Base-by-base conservation (phyloP, 2,113 vertebrate genomes). In the Paramisgurnus dabryanus region DNA sequence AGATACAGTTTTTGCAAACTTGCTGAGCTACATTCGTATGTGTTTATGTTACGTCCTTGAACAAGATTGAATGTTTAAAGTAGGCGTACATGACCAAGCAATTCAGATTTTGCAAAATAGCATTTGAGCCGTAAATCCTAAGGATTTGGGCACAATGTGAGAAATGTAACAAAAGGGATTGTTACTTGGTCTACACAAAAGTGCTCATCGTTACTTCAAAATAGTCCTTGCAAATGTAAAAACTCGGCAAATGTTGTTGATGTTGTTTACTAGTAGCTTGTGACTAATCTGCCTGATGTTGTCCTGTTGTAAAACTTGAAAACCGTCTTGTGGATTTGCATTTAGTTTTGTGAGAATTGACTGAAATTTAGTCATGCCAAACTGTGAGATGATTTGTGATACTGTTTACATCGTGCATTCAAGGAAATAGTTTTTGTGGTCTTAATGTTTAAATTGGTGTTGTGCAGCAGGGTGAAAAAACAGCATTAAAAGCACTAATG, bases 171-270 rank as follows among this genome's bases (percentile, higher is more conserved):
- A 50, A 49, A 69, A 11, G 7, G 4, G 7, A 17, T 18, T 7
- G 22, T 61, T 9, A 58, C n/a, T 58, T 57, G 13, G 12, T 73
- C 53, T 9, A 43, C 3, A 39, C 10, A 13, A 17, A 27, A 61
- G 18, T 71, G 69, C 4, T 47, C 41, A 57, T 39, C 11, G 27
- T 68, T 11, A 40, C 34, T 34, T 18, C 10, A 7, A 15, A 34
- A 50, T 22, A 34, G 67, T 53, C 18, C 47, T 22, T 69, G 45
- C 4, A 39, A 34, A 27, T 55, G 22, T 70, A 53, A 68, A 73
- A 58, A 18, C 40, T 57, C 34, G 55, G 9, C 71, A 69, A 40
- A n/a, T 57, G 43, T 45, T 45, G 71, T 63, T 75, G 43, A 39
- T 50, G 43, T 49, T 49, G 49, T 17, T 64, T 49, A 64, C 12